These are phyloP conservation scores for Zelleria hepariella DNA, from an alignment of 2,888 invertebrate species.

Conservation along the genomic window DNA sequence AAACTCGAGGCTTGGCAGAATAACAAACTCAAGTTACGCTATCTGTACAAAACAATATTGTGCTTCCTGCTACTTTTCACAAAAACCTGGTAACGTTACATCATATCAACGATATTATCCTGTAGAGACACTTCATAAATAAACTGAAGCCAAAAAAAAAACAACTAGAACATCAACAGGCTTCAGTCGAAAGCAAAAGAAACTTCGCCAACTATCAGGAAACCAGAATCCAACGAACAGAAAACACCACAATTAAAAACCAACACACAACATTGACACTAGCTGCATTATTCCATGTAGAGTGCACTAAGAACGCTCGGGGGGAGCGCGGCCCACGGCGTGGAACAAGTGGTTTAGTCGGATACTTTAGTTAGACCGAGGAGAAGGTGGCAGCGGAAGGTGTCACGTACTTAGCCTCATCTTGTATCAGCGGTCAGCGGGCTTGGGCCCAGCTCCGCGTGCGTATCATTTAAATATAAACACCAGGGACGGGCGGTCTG, in stretches of 20 bases:
- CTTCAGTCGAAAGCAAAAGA: no score
- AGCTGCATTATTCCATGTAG: neutral
- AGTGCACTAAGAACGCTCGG: neutral
- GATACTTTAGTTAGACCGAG: conserved; percentile 33
- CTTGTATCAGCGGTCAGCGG: conserved; percentile 45
- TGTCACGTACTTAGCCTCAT: conserved; percentile 66
- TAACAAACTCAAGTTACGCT: neutral
- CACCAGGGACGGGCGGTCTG: conserved; percentile 38
- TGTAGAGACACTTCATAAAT: no score
- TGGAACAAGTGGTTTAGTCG: conserved; percentile 19
- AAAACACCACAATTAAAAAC: neutral
- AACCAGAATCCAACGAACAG: no score
- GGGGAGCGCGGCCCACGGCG: conserved; percentile 1
- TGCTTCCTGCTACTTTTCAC: no score
- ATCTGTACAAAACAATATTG: neutral
- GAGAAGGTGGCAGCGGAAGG: conserved; percentile 25
- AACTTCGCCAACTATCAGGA: no score
- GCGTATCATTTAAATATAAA: conserved; percentile 70
- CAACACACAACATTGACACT: neutral
- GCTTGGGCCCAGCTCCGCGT: conserved; percentile 48
- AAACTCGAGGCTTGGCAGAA: neutral
- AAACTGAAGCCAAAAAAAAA: no score
- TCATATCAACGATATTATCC: no score
- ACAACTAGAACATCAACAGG: no score
- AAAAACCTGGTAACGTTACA: no score